Evolutionary conservation across 2,113 vertebrate species (phyloP).

Genomic region (Sebastes schlegelii): DNA sequence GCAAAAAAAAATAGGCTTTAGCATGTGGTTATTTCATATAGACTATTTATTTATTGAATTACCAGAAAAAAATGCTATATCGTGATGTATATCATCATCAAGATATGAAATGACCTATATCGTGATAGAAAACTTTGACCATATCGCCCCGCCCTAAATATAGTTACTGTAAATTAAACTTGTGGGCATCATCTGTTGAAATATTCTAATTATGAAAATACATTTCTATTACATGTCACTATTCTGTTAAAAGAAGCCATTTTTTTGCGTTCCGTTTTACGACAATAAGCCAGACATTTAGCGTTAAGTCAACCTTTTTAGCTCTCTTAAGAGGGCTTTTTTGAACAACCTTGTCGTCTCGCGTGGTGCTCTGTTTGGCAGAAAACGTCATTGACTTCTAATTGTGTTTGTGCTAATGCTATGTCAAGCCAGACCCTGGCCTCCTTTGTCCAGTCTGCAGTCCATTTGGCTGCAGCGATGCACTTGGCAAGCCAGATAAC

Average conservation of each 20-base stretch:
- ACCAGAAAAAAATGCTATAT: too few species aligned
- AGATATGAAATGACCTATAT: too few species aligned
- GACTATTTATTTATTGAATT: too few species aligned
- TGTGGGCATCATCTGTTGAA: background rate
- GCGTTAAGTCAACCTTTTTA: constrained; percentile 15
- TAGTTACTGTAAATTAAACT: constrained; percentile 3
- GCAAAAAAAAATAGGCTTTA: too few species aligned
- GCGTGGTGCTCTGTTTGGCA: background rate
- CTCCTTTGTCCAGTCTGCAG: constrained; percentile 71
- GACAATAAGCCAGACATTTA: background rate
- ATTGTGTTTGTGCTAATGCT: constrained; percentile 74
- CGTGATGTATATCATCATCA: too few species aligned
- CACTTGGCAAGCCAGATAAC: constrained; percentile 65
- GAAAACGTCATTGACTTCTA: constrained; percentile 72
- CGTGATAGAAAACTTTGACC: too few species aligned
- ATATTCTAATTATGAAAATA: background rate
- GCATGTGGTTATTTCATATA: too few species aligned
- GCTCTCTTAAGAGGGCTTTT: constrained; percentile 21
- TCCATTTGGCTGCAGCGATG: constrained; percentile 72
- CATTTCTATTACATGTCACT: background rate
- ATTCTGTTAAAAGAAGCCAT: background rate
- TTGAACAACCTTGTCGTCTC: constrained; percentile 57
- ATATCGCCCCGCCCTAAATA: too few species aligned
- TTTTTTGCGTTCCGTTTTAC: constrained; percentile 4
- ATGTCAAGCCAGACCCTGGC: constrained; percentile 55